Evolutionary conservation across 2,113 vertebrate genomes (phyloP).

Genomic region (Acrocephalus arundinaceus): DNA sequence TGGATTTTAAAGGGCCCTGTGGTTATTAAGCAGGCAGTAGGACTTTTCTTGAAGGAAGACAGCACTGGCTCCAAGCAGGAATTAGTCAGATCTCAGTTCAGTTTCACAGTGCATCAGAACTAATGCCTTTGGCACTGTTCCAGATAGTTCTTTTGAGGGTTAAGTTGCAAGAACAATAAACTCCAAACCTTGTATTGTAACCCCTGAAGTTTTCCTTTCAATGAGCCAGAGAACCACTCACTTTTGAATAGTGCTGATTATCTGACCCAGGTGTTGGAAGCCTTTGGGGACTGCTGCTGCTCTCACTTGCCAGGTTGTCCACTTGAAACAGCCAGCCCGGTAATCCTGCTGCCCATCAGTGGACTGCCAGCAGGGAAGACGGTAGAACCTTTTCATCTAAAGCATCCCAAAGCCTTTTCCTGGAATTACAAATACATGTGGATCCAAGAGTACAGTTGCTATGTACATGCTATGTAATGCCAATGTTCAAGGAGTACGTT

Average conservation of each 20-base stretch:
- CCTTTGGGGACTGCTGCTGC: background rate
- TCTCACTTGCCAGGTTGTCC: background rate
- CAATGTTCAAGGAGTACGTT: background rate
- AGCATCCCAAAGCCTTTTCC: background rate
- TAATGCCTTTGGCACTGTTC: background rate
- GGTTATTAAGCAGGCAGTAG: background rate
- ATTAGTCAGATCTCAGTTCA: background rate
- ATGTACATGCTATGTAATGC: rapidly evolving
- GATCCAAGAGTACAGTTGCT: background rate
- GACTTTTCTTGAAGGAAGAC: background rate
- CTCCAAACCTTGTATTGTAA: background rate
- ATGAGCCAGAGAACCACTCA: background rate
- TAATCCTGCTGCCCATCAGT: rapidly evolving
- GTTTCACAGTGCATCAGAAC: background rate
- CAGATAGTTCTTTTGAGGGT: background rate
- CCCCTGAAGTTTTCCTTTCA: background rate
- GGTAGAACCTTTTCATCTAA: too few species aligned
- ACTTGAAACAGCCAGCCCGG: rapidly evolving
- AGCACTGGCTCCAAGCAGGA: background rate
- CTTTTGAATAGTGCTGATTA: background rate
- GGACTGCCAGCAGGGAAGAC: rapidly evolving
- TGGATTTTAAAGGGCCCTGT: background rate
- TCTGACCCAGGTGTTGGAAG: background rate
- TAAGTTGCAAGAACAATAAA: background rate
- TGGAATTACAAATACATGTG: rapidly evolving